Percentiles rank a stretch among this genome's conserved stretches.
Conservation (phyloP, 2,888 invertebrate genomes). For the Caenorhabditis sp. region DNA sequence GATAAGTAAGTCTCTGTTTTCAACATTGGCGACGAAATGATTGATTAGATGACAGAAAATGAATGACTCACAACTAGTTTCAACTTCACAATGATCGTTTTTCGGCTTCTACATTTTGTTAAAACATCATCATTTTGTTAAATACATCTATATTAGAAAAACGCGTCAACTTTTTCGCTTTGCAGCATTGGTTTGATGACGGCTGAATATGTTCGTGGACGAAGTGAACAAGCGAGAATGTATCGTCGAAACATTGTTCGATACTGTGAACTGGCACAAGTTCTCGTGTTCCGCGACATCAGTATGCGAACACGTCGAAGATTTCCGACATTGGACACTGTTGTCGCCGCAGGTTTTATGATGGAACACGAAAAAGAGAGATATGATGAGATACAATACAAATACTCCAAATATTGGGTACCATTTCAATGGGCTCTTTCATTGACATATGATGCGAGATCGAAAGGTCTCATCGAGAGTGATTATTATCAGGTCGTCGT, state of each 20-base stretch:
- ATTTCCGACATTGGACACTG: conserved; percentile 58
- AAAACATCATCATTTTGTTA: too few species aligned
- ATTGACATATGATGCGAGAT: conserved; percentile 54
- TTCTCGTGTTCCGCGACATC: conserved; percentile 60
- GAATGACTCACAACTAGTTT: too few species aligned
- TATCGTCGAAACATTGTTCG: conserved; percentile 52
- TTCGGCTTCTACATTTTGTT: too few species aligned
- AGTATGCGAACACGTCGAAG: conserved; percentile 53
- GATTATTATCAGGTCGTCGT: conserved; percentile 59
- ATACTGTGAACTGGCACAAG: conserved; percentile 52
- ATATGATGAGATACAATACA: conserved; percentile 58
- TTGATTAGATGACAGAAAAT: not conserved
- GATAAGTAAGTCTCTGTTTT: conserved; percentile 47
- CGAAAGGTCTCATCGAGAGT: conserved; percentile 55
- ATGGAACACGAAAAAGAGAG: conserved; percentile 58
- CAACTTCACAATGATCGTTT: too few species aligned
- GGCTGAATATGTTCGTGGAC: conserved; percentile 57
- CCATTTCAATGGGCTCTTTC: conserved; percentile 60
- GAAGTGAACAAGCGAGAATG: conserved; percentile 53
- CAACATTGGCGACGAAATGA: not conserved
- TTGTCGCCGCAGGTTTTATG: conserved; percentile 61
- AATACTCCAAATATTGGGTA: conserved; percentile 58
- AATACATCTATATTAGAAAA: too few species aligned
- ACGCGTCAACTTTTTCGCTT: too few species aligned
- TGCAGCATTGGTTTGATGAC: conserved; percentile 59